Conservation (phyloP, 2,113 vertebrate species). For the Daubentonia madagascariensis region DNA sequence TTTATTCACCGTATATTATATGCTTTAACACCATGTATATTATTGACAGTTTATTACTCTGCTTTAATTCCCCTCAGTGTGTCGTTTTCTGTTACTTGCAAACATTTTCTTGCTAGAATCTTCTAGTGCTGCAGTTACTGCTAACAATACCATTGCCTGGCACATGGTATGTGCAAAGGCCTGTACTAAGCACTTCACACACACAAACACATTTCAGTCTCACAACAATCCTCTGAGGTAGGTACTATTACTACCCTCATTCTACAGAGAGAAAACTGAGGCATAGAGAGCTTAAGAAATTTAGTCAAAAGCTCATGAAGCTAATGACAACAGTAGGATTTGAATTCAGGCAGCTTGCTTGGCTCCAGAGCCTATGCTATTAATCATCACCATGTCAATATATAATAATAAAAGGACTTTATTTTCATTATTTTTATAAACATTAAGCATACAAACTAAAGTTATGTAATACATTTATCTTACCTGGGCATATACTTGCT, state of each 20-base stretch:
- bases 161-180: not conserved
- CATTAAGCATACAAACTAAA: not conserved
- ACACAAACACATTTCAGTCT: not conserved
- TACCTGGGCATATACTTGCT: conserved; percentile 98
- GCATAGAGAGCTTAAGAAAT: not conserved
- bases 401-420: not conserved
- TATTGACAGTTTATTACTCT: not conserved
- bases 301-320: not conserved
- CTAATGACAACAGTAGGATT: not conserved
- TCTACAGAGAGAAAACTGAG: not conserved
- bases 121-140: not conserved
- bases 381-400: not conserved
- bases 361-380: not conserved
- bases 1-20: not conserved
- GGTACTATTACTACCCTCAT: not conserved
- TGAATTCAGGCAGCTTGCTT: not conserved
- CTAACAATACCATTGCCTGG: not conserved
- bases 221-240: not conserved
- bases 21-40: not conserved
- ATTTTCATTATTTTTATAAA: conserved; percentile 20
- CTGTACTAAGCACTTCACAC: not conserved
- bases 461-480: not conserved
- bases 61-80: not conserved
- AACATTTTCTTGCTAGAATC: not conserved
- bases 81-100: not conserved